Conservation (phyloP, 1,140 invertebrate species). For the Plodia interpunctella region DNA sequence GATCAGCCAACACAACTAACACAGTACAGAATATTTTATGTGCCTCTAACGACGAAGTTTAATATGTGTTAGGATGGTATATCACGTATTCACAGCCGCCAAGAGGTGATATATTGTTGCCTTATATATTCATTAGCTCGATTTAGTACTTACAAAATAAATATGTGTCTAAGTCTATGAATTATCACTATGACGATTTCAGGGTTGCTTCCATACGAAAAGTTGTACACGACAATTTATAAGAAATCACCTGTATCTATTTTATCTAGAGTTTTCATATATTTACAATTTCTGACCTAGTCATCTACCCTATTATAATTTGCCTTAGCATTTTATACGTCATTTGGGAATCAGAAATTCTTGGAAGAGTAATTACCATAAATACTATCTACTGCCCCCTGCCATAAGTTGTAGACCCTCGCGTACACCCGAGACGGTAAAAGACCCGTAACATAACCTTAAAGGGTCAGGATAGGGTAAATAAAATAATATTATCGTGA, state of each 20-base stretch:
- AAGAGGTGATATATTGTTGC: background rate
- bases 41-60: background rate
- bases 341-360: constrained; percentile 2
- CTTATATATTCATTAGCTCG: background rate
- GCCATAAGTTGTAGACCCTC: background rate
- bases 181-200: too few relatives aligned
- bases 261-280: too few relatives aligned
- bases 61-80: background rate
- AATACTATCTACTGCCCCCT: constrained; percentile 6
- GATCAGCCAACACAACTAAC: background rate
- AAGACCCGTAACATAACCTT: background rate
- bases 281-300: too few relatives aligned
- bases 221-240: too few relatives aligned
- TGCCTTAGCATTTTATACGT: background rate
- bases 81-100: background rate
- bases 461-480: background rate
- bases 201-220: too few relatives aligned
- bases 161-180: too few relatives aligned
- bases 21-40: background rate
- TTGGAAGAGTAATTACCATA: background rate
- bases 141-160: too few relatives aligned
- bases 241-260: too few relatives aligned
- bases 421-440: background rate
- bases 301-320: too few relatives aligned
- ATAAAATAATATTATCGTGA: too few relatives aligned